Evolutionary conservation across 2,797 vertebrate species (phyloP), one percentile per base, ranked within the genome.

Genomic region (Halcyon smyrnensis): DNA sequence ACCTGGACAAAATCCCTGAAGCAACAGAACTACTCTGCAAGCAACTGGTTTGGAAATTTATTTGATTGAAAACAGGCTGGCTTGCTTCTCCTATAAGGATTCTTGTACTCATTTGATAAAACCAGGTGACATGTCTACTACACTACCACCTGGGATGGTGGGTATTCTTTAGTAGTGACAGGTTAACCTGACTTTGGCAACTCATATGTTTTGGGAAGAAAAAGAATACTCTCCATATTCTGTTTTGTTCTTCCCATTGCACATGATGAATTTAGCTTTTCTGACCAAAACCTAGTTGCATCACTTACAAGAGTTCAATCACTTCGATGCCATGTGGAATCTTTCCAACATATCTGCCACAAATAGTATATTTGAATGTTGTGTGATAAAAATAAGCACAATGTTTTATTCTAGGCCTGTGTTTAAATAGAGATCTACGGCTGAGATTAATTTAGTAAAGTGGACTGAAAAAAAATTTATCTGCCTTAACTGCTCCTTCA

Each of bases 401-500:
- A 32, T 62, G 41, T 57, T 57, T 90, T 93, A 71, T 96, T 89
- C 51, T 37, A 43, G 32, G 11, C 5, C 6, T 63, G 8, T 70
- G 65, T 56, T 93, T 74, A 70, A 80, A 70, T 46, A 28, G 32
- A 64, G n/a, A 57, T 15, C 9, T 70, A 18, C 1, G 2, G 8
- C 36, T 70, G 36, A 87, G 28, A 68, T 64, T 53, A 36, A 70
- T 84, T 80, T 54, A 54, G 60, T 41, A n/a, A 77, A 89, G n/a
- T 7, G n/a, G 36, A 19, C 25, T 24, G 14, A 36, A 23, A 77
- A 71, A 53, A 36, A 37, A 59, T 11, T 27, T 4, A 46, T 53
- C 32, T 30, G 10, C 37, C 1, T 89, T 77, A 57, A 45, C 8
- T 62, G 59, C 30, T 68, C 6, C 4, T 64, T 14, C 25, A 89